phyloP scores from a whole-genome alignment of 2,113 vertebrate species.

The Hippopotamus amphibius region DNA sequence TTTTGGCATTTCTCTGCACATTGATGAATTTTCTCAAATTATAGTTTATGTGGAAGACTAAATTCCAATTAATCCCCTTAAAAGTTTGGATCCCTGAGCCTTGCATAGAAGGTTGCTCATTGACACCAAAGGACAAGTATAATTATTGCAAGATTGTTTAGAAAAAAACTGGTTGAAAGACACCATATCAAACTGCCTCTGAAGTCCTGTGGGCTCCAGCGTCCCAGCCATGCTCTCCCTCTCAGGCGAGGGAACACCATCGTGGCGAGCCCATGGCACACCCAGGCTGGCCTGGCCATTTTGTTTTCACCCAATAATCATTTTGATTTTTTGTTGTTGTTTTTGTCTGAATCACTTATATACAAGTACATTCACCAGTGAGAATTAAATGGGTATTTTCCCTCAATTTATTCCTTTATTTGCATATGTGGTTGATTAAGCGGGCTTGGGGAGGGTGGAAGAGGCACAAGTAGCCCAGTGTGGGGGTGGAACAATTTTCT shows the following conservation, averaged over 20 bases:
- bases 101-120: neutral
- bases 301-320: neutral
- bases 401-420: slow-evolving; percentile 7
- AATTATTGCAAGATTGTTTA: neutral
- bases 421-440: neutral
- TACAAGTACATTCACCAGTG: neutral
- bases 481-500: neutral
- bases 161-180: neutral
- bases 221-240: neutral
- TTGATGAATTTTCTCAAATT: slow-evolving; percentile 12
- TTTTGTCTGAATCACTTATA: slow-evolving; percentile 35
- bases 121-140: neutral
- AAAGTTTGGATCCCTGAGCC: slow-evolving; percentile 13
- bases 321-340: neutral
- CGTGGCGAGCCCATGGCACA: neutral
- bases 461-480: neutral
- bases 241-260: fast-evolving
- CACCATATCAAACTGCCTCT: fast-evolving
- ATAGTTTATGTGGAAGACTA: slow-evolving; percentile 15
- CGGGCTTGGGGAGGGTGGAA: neutral
- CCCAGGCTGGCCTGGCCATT: neutral
- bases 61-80: slow-evolving; percentile 44
- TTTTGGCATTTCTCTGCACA: slow-evolving; percentile 34
- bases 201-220: neutral
- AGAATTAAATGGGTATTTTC: neutral